Percentiles rank a stretch among this genome's conserved stretches.
Conservation (phyloP, 37 sponge, comb jelly and placozoan genomes). For the Aphrocallistes beatrix region DNA sequence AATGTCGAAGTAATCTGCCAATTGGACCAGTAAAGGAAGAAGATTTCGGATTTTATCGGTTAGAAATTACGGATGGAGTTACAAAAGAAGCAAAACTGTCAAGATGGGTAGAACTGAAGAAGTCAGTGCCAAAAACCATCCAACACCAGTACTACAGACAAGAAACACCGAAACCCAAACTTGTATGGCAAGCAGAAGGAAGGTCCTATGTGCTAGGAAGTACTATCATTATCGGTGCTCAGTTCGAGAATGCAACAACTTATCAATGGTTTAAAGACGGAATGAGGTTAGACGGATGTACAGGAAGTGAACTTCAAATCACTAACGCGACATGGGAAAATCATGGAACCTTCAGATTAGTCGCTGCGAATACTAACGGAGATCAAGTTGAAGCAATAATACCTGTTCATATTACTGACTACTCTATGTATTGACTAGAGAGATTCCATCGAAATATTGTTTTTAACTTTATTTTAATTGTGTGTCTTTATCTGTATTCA, state of each 20-base stretch:
- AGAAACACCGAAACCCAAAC: too few species aligned
- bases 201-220: background rate
- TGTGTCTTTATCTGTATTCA: too few species aligned
- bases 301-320: background rate
- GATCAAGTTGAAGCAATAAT: too few species aligned
- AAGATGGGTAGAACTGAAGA: background rate
- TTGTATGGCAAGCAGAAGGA: background rate
- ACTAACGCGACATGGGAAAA: background rate
- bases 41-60: background rate
- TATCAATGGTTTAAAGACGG: slow-evolving; percentile 14
- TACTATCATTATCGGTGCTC: background rate
- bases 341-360: background rate
- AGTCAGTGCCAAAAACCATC: too few species aligned
- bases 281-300: background rate
- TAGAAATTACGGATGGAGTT: background rate
- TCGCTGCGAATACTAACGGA: background rate
- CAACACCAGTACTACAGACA: too few species aligned
- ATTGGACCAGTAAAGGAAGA: background rate
- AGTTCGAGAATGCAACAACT: background rate
- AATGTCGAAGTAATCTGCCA: background rate
- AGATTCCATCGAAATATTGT: too few species aligned
- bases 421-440: too few species aligned
- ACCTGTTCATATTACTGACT: too few species aligned
- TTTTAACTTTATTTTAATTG: too few species aligned
- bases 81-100: background rate